Evolutionary conservation across 2,888 invertebrate genomes (phyloP).

Genomic region (Agrotis ipsilon): DNA sequence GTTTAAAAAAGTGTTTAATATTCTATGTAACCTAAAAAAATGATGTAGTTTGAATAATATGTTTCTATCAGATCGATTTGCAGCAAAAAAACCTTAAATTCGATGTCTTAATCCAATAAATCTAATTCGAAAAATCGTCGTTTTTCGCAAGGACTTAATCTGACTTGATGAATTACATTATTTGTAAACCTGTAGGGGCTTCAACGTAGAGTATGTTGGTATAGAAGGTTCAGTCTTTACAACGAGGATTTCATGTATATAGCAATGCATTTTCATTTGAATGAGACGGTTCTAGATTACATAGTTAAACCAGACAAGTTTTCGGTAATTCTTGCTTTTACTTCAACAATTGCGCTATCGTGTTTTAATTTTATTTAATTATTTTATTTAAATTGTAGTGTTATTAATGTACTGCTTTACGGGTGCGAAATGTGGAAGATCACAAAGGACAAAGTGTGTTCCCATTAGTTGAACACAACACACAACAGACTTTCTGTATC

Average conservation of each 20-base stretch:
- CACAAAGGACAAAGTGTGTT: too few relatives aligned
- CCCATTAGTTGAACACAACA: too few relatives aligned
- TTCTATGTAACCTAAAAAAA: background rate
- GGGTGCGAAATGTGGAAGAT: too few relatives aligned
- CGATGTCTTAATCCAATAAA: constrained; percentile 34
- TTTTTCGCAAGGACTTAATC: constrained; percentile 44
- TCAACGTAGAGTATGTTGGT: background rate
- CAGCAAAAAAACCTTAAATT: background rate
- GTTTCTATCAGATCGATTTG: background rate
- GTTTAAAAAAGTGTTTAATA: too few relatives aligned
- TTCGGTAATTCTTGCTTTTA: too few relatives aligned
- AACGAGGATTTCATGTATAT: background rate
- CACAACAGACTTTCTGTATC: background rate
- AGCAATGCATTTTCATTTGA: too few relatives aligned
- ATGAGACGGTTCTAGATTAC: too few relatives aligned
- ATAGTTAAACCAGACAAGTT: too few relatives aligned
- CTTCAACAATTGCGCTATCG: too few relatives aligned
- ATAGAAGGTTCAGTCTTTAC: constrained; percentile 4
- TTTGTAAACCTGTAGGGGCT: constrained; percentile 31
- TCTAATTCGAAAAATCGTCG: constrained; percentile 9
- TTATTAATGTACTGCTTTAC: too few relatives aligned
- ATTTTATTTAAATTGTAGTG: too few relatives aligned
- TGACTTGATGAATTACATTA: constrained; percentile 53
- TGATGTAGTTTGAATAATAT: background rate
- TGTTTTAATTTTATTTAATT: too few relatives aligned